These are phyloP conservation scores for Percopsis omiscomaycus DNA, from an alignment of 2,797 vertebrate species.

Conservation along the genomic window DNA sequence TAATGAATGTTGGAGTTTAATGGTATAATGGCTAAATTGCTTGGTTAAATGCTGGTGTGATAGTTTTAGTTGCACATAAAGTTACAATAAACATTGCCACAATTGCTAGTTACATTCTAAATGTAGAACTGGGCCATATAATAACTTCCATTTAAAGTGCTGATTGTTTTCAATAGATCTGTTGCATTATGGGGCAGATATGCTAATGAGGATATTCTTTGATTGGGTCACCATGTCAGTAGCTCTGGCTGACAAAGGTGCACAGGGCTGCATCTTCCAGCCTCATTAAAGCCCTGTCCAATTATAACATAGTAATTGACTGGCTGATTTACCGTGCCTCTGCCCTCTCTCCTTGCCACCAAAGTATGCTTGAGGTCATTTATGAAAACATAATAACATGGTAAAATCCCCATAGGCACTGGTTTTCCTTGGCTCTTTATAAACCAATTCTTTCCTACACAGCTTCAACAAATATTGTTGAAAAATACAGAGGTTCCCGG, in stretches of 20 bases:
- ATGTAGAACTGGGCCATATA: constrained; percentile 32
- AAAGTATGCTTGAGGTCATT: constrained; percentile 72
- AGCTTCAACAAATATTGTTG: not conserved
- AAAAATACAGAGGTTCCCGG: too few species aligned
- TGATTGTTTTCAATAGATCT: constrained; percentile 44
- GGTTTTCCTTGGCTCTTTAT: constrained; percentile 65
- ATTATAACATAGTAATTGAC: constrained; percentile 81
- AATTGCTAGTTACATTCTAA: constrained; percentile 35
- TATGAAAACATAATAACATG: constrained; percentile 73
- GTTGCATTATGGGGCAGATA: constrained; percentile 58
- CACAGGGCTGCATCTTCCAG: constrained; percentile 71
- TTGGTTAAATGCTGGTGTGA: constrained; percentile 4
- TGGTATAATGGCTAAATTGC: too few species aligned
- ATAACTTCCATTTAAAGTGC: constrained; percentile 51
- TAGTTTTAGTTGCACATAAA: constrained; percentile 34
- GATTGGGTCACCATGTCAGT: constrained; percentile 67
- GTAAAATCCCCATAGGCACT: constrained; percentile 66
- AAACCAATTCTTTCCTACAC: constrained; percentile 6
- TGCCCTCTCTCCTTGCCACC: constrained; percentile 60
- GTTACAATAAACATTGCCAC: constrained; percentile 23
- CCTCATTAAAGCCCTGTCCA: constrained; percentile 79
- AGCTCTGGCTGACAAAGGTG: constrained; percentile 73
- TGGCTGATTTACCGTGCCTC: constrained; percentile 67
- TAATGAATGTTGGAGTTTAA: too few species aligned
- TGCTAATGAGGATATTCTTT: constrained; percentile 68